A percentile compares a stretch with the other conserved stretches of the same genome.
phyloP scores from a whole-genome alignment of 2,113 vertebrate genomes.

The Tylochromis polylepis region DNA sequence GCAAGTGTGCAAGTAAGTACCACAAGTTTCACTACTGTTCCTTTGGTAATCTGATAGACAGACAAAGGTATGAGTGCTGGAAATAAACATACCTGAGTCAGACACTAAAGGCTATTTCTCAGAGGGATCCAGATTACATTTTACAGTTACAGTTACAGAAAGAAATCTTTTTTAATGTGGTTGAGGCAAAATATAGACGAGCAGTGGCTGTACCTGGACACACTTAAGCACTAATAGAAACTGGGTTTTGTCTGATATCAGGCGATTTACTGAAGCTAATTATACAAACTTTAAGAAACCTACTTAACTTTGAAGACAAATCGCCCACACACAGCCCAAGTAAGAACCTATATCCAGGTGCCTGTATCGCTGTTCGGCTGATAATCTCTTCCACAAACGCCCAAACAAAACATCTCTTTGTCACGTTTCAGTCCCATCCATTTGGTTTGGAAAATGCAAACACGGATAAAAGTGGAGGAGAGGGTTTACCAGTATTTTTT shows the following conservation, averaged over 20 bases:
- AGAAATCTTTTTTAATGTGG: not conserved
- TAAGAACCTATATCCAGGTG: not conserved
- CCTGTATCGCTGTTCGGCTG: not conserved
- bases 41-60: not conserved
- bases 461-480: not conserved
- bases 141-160: not conserved
- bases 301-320: not conserved
- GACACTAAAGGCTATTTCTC: slow-evolving; percentile 21
- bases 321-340: not conserved
- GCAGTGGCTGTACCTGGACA: not conserved
- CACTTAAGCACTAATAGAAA: not conserved
- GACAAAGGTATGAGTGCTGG: not conserved
- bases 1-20: not conserved
- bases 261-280: not conserved
- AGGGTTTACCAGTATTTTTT: slow-evolving; percentile 10
- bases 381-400: not conserved
- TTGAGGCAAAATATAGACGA: not conserved
- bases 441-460: not conserved
- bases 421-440: not conserved
- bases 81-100: slow-evolving; percentile 4
- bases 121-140: not conserved
- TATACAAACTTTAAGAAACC: not conserved
- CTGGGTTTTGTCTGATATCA: not conserved
- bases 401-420: not conserved
- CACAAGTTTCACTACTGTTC: not conserved